Conservation (phyloP, 1,140 invertebrate species). For the Scaptomyza graminum region DNA sequence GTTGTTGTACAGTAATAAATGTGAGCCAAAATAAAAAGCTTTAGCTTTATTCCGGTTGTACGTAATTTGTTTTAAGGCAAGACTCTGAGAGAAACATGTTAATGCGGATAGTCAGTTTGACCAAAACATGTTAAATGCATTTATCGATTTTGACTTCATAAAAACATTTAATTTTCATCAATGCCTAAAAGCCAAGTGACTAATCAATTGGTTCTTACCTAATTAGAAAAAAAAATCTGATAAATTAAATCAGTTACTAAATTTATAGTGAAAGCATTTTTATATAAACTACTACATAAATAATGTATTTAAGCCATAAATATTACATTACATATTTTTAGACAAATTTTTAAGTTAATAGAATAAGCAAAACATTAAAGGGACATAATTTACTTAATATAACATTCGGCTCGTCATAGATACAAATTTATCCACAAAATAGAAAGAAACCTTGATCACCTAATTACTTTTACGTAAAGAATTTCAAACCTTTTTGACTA, state of each 20-base stretch:
- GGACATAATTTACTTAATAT: no score
- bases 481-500: neutral
- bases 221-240: neutral
- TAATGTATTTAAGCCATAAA: no score
- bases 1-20: neutral
- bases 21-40: neutral
- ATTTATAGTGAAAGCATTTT: no score
- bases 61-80: neutral
- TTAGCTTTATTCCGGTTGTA: neutral
- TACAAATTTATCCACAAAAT: no score
- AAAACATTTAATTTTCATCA: neutral
- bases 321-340: no score
- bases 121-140: neutral
- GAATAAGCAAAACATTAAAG: no score
- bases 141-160: neutral
- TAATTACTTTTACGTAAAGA: conserved; percentile 10
- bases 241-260: neutral
- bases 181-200: neutral
- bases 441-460: neutral
- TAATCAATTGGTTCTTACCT: neutral
- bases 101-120: neutral
- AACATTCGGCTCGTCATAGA: no score
- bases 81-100: neutral
- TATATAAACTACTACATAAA: no score
- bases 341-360: no score